Conservation (phyloP, 2,888 invertebrate genomes). For the Hoplodrina ambigua region DNA sequence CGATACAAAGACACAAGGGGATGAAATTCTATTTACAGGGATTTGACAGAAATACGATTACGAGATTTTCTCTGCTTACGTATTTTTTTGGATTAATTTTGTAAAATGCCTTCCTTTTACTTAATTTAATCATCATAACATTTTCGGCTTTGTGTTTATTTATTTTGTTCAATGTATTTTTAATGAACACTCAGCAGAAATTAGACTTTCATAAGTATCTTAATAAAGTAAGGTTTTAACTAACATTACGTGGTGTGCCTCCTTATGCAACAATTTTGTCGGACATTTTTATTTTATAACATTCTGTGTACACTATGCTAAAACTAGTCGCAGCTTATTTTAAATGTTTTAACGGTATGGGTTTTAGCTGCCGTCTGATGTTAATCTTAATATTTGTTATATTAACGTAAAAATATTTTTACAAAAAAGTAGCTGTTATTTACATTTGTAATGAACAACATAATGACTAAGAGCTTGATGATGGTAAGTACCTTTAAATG, state of each 20-base stretch:
- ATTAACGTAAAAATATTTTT: too few relatives aligned
- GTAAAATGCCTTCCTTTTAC: slow-evolving; percentile 58
- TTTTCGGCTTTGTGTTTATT: slow-evolving; percentile 51
- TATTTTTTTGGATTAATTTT: slow-evolving; percentile 64
- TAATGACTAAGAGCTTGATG: too few relatives aligned
- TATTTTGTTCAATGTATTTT: slow-evolving; percentile 40
- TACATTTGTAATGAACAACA: too few relatives aligned
- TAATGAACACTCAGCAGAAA: slow-evolving; percentile 49
- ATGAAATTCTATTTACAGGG: slow-evolving; percentile 80
- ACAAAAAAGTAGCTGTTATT: too few relatives aligned
- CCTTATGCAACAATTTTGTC: slow-evolving; percentile 1
- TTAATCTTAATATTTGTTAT: too few relatives aligned
- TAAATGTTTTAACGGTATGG: too few relatives aligned
- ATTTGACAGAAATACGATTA: slow-evolving; percentile 78
- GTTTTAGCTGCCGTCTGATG: too few relatives aligned
- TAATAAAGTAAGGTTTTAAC: slow-evolving; percentile 34
- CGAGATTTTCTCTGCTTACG: slow-evolving; percentile 68
- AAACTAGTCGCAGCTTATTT: not conserved
- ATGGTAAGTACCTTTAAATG: too few relatives aligned
- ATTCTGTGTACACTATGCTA: not conserved
- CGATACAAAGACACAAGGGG: slow-evolving; percentile 81
- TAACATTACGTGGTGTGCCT: slow-evolving; percentile 14
- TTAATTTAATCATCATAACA: slow-evolving; percentile 48
- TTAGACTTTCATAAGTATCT: slow-evolving; percentile 45
- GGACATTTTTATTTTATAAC: slow-evolving; percentile 24